These are phyloP conservation scores for Holothuria glaberrima DNA, from an alignment of 35 echinoderm and acorn worm genomes.

Conservation along the genomic window DNA sequence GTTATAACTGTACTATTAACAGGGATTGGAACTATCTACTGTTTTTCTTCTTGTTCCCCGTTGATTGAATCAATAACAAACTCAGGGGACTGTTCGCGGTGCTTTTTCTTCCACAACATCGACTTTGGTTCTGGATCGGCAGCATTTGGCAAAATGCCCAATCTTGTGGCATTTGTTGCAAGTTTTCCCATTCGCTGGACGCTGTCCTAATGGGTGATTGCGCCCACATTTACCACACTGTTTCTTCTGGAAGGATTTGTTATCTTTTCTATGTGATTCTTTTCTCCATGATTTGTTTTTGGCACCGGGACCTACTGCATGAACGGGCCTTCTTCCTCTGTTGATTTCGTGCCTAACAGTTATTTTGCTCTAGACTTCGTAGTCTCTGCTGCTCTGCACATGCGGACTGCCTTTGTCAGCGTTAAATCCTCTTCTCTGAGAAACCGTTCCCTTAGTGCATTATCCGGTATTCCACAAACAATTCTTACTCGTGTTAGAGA, in stretches of 20 bases:
- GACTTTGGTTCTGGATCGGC: slow-evolving; percentile 15
- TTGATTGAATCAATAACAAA: slow-evolving; percentile 37
- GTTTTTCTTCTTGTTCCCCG: neutral
- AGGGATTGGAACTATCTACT: neutral
- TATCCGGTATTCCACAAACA: neutral
- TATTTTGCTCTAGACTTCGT: slow-evolving; percentile 13
- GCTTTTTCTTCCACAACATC: slow-evolving; percentile 29
- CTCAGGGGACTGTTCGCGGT: neutral
- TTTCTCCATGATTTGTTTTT: neutral
- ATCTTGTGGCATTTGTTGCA: slow-evolving; percentile 17
- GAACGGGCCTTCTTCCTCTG: neutral
- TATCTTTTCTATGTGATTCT: neutral
- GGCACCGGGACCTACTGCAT: neutral
- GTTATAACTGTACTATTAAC: slow-evolving; percentile 15
- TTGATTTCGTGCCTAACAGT: neutral
- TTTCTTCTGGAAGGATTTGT: neutral
- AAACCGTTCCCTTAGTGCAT: neutral
- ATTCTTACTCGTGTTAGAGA: neutral
- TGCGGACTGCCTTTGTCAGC: slow-evolving; percentile 14
- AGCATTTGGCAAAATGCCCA: slow-evolving; percentile 25
- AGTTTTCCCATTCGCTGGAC: slow-evolving; percentile 1
- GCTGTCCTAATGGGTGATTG: neutral
- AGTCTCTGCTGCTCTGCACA: slow-evolving; percentile 26
- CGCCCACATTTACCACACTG: slow-evolving; percentile 38
- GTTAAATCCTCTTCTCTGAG: slow-evolving; percentile 18